Evolutionary conservation across 2,113 vertebrate species (phyloP), one percentile per base, ranked within the genome.

Genomic region (Burhinus bistriatus): DNA sequence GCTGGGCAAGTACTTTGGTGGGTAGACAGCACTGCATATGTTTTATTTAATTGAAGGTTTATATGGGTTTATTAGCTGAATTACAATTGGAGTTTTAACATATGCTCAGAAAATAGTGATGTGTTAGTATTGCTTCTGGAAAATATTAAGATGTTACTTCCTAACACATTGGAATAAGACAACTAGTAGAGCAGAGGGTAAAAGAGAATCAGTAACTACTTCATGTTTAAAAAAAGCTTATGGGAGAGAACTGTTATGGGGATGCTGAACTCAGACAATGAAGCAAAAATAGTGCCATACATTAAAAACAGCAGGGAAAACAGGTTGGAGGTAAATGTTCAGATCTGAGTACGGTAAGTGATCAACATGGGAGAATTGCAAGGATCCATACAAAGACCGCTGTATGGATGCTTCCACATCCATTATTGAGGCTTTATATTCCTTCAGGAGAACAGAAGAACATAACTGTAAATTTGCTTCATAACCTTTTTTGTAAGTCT

Each of bases 71-170:
- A 84, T 79, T 93, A 94, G 61, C 19, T 85, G 65, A 83, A 91
- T 62, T 95, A 90, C 87, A 95, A 78, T 79, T 85, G 51, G 36
- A 85, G 20, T 85, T 90, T 82, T 65, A 93, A 80, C 71, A 82
- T 87, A 82, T 70, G 78, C 30, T 71, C 26, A 61, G 57, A 83
- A 84, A 89, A 71, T 82, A 82, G 36, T 93, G n/a, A 71, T 84
- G 26, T 79, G 21, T 71, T 70, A 81, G 21, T 47, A 75, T 72
- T 87, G 42, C 65, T 95, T 87, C 57, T 91, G 81, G 54, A 96
- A 96, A 89, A 90, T 72, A 85, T 23, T 44, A 64, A 75, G 26
- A 36, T 87, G 16, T 57, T 80, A 6, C 40, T 76, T 71, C 25
- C 32, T n/a, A 72, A n/a, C 21, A 25, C 18, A 26, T 89, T 81